Evolutionary conservation across 1,140 invertebrate species (phyloP).

Genomic region (Pissodes strobi): DNA sequence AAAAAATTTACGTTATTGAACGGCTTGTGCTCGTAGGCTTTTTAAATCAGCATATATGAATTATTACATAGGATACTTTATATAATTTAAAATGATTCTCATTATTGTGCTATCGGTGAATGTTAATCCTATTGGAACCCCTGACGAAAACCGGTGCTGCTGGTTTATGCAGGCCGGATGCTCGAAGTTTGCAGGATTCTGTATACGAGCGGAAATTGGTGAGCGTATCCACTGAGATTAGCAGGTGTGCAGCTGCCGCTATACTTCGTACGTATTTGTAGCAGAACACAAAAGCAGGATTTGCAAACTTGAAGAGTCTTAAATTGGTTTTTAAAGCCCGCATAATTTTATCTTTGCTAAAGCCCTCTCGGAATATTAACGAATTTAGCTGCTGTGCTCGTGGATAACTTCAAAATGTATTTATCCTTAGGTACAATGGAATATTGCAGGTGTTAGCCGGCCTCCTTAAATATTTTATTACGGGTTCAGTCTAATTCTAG

Average conservation of each 20-base stretch:
- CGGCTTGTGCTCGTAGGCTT: too few species aligned
- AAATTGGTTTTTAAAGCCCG: conserved; percentile 10
- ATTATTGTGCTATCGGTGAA: conserved; percentile 6
- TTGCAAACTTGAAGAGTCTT: background rate
- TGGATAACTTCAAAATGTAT: too few species aligned
- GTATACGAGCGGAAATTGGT: conserved; percentile 29
- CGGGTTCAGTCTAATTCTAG: too few species aligned
- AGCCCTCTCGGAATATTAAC: too few species aligned
- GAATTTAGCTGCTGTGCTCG: too few species aligned
- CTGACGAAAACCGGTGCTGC: conserved; percentile 29
- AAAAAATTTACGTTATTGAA: too few species aligned
- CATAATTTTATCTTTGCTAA: too few species aligned
- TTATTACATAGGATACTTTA: conserved; percentile 7
- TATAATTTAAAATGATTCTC: conserved; percentile 7
- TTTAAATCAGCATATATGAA: background rate
- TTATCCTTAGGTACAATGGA: too few species aligned
- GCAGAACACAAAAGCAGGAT: conserved; percentile 11
- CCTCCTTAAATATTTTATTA: too few species aligned
- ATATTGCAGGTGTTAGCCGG: too few species aligned
- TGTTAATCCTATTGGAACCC: conserved; percentile 29
- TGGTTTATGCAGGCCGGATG: conserved; percentile 28
- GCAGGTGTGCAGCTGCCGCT: conserved; percentile 25
- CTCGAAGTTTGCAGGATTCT: conserved; percentile 29
- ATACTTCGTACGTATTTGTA: conserved; percentile 1
- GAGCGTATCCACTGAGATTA: conserved; percentile 20